Evolutionary conservation across 2,888 invertebrate genomes (phyloP), one percentile per base, ranked within the genome.

Genomic region (Eumerus sabulonum): DNA sequence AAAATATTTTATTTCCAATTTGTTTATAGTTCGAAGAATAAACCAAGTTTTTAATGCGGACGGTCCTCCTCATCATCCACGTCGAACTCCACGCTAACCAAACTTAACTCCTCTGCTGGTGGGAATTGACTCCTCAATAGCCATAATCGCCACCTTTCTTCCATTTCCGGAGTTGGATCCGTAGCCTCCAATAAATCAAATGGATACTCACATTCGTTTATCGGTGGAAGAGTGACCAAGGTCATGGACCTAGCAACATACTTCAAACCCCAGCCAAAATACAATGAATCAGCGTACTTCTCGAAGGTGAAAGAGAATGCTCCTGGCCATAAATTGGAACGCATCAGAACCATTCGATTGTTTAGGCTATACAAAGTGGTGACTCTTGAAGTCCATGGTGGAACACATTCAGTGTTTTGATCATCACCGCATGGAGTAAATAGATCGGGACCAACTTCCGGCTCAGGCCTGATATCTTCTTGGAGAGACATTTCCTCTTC

Each of bases 241-340:
- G 92, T 91, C 90, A 93, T 94, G 89, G 95, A 95, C 35, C 93
- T 90, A 13, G 89, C 85, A 12, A 91, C 90, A 85, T 91, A 92
- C 89, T 97, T 97, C 66, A 93, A 91, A 0, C 95, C 97, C 92
- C 92, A 93, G 0, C 97, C 96, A 83, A 95, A 87, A 87, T 96
- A 96, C 77, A 96, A 88, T 82, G 94, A 94, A 83, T 93, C 95
- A 59, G 92, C 92, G 82, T 91, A 68, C 3, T 85, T 83, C 27
- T 92, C 93, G 71, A 89, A 90, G 14, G 93, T 92, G 83, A 95
- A 94, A 0, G 95, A 93, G 76, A 92, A 93, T 3, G 96, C 96
- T 0, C 97, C 97, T 0, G 96, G 96, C 97, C 97, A 97, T 17
- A 95, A 85, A 86, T 94, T 94, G 4, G 96, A 96, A 62, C 93